phyloP scores from a whole-genome alignment of 2,888 invertebrate species.

The Octodonta nipae region DNA sequence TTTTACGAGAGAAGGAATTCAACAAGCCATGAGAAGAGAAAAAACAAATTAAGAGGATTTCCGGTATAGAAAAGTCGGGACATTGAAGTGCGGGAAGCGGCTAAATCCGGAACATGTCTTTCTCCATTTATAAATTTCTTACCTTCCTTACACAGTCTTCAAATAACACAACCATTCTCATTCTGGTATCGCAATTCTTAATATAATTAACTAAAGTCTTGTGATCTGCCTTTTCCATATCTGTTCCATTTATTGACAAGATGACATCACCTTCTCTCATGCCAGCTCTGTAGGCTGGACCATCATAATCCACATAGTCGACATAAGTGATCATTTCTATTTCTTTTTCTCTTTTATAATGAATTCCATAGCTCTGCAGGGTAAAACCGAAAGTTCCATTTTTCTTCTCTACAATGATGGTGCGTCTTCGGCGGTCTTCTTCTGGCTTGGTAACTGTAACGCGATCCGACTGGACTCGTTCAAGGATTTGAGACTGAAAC shows the following conservation, averaged over 20 bases:
- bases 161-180: constrained; percentile 92
- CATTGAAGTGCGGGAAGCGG: too few relatives aligned
- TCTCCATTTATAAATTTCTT: too few relatives aligned
- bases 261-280: constrained; percentile 95
- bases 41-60: too few relatives aligned
- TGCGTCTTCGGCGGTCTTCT: constrained; percentile 74
- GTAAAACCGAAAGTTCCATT: constrained; percentile 90
- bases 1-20: too few relatives aligned
- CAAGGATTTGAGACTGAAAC: constrained; percentile 50
- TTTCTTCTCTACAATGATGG: constrained; percentile 84
- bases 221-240: constrained; percentile 91
- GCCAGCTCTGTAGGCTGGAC: constrained; percentile 82
- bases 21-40: too few relatives aligned
- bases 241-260: constrained; percentile 87
- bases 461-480: constrained; percentile 60
- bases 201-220: constrained; percentile 84
- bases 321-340: constrained; percentile 95
- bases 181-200: constrained; percentile 73
- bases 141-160: constrained; percentile 93
- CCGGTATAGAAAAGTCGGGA: too few relatives aligned
- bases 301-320: constrained; percentile 86
- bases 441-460: constrained; percentile 58
- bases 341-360: constrained; percentile 85
- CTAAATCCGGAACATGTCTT: too few relatives aligned
- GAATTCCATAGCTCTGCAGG: constrained; percentile 92